phyloP scores from a whole-genome alignment of 2,888 invertebrate genomes.

The Deilephila porcellus region DNA sequence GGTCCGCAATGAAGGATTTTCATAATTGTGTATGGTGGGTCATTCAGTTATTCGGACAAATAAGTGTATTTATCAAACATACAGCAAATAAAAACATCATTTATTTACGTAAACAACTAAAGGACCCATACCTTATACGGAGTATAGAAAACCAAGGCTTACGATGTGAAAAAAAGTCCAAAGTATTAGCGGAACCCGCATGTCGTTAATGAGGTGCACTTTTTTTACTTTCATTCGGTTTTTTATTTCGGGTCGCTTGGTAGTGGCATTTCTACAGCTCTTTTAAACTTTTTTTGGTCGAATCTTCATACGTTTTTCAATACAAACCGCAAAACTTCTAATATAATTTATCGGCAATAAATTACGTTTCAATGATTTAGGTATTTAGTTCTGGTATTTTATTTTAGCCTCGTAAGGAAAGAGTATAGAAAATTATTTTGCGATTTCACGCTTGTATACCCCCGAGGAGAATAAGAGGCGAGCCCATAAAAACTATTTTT shows the following conservation, averaged over 20 bases:
- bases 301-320: neutral
- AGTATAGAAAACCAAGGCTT: neutral
- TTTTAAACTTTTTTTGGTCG: neutral
- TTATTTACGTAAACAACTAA: neutral
- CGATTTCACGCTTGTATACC: too few relatives aligned
- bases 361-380: too few relatives aligned
- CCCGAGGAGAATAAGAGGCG: too few relatives aligned
- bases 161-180: neutral
- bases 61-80: too few relatives aligned
- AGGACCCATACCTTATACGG: neutral
- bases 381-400: too few relatives aligned
- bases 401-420: too few relatives aligned
- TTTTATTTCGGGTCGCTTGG: constrained; percentile 1
- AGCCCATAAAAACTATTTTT: too few relatives aligned
- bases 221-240: neutral
- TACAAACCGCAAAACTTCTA: neutral
- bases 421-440: too few relatives aligned
- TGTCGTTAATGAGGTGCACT: constrained; percentile 12
- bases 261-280: neutral
- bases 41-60: too few relatives aligned
- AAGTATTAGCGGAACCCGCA: constrained; percentile 14
- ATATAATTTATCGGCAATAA: neutral
- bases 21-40: too few relatives aligned
- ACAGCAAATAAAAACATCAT: too few relatives aligned
- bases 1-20: too few relatives aligned